phyloP scores from a whole-genome alignment of 2,113 vertebrate genomes.

The Ellobius talpinus region DNA sequence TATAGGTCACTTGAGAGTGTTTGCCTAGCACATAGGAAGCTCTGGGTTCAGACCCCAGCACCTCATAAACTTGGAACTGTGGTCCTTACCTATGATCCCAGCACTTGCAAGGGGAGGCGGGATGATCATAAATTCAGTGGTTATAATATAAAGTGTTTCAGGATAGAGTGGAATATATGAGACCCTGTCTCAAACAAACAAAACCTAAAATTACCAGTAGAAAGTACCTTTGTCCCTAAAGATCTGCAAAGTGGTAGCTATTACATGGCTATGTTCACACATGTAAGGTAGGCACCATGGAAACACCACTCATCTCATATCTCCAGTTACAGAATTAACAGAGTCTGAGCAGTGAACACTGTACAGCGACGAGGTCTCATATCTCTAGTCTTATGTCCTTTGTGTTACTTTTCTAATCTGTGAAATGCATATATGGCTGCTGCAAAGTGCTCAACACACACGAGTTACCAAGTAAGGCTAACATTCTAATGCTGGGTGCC shows the following conservation, averaged over 20 bases:
- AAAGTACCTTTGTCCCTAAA: neutral
- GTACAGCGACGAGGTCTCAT: neutral
- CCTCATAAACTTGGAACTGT: neutral
- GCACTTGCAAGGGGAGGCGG: neutral
- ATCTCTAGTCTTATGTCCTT: neutral
- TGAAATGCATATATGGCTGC: neutral
- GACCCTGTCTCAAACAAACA: neutral
- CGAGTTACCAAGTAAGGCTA: neutral
- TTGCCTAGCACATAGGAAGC: neutral
- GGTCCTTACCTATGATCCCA: neutral
- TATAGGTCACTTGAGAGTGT: neutral
- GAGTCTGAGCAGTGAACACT: neutral
- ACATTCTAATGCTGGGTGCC: neutral
- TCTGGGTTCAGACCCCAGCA: neutral
- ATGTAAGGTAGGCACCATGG: neutral
- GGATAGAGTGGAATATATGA: neutral
- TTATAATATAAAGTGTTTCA: neutral
- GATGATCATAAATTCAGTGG: neutral
- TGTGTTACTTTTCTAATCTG: neutral
- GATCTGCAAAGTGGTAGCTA: neutral
- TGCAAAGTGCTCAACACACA: neutral
- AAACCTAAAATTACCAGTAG: neutral
- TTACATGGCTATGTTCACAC: neutral
- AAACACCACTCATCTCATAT: neutral
- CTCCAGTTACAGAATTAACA: neutral